Percentiles rank a stretch among this genome's conserved stretches.
Evolutionary conservation across 2,888 invertebrate species (phyloP).

Genomic region (Bellardia pandia): DNA sequence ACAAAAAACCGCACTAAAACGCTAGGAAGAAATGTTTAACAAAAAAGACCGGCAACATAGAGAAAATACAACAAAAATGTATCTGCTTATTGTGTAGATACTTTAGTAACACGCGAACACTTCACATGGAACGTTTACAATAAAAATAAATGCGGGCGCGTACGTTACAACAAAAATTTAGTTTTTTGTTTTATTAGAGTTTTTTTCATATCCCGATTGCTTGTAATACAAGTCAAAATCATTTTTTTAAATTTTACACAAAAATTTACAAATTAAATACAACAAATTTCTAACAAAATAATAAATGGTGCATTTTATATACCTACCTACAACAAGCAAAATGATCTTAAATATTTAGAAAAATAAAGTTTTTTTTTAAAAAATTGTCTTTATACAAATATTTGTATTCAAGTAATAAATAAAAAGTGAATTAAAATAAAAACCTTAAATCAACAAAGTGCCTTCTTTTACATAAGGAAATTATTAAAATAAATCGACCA

Average conservation of each 20-base stretch:
- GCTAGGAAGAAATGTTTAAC: constrained; percentile 2
- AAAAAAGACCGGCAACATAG: constrained; percentile 19
- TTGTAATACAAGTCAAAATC: background rate
- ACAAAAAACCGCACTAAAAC: constrained; percentile 22
- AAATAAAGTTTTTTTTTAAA: background rate
- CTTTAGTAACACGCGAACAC: constrained; percentile 83
- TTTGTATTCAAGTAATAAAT: background rate
- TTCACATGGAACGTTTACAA: constrained; percentile 78
- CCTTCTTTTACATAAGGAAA: constrained; percentile 24
- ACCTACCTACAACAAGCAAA: background rate
- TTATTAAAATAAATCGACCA: constrained; percentile 34
- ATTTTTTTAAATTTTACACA: constrained; percentile 12
- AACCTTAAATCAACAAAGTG: constrained; percentile 25
- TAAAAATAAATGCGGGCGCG: constrained; percentile 69
- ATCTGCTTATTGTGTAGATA: constrained; percentile 79
- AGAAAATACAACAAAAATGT: constrained; percentile 78
- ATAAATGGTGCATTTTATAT: constrained; percentile 31
- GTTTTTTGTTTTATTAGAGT: constrained; percentile 33
- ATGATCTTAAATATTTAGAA: constrained; percentile 1
- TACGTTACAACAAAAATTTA: constrained; percentile 60
- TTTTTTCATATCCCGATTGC: background rate
- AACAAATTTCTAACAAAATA: too few species aligned
- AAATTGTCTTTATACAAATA: background rate
- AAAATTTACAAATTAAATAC: too few species aligned
- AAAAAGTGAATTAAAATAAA: constrained; percentile 35